These are phyloP conservation scores for Alentia gelatinosa DNA, from an alignment of 2,888 invertebrate genomes.

Conservation along the genomic window DNA sequence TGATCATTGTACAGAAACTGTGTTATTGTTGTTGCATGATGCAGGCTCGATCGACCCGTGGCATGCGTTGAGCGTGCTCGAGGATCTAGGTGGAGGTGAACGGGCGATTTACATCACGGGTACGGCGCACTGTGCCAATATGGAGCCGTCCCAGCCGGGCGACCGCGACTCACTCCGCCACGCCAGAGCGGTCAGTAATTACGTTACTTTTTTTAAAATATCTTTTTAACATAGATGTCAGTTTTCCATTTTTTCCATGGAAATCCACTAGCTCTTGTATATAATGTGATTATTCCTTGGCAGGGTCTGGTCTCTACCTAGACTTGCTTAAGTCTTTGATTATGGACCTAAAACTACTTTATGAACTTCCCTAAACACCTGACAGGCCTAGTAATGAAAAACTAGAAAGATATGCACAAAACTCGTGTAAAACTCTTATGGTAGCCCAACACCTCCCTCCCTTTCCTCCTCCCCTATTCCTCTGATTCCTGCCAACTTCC, in stretches of 20 bases:
- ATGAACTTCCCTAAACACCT: neutral
- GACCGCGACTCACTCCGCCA: slow-evolving; percentile 63
- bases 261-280: neutral
- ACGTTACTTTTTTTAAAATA: neutral
- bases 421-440: no score
- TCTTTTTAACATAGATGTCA: neutral
- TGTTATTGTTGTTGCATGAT: no score
- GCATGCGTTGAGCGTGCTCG: slow-evolving; percentile 70
- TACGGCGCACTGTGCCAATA: slow-evolving; percentile 72
- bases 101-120: slow-evolving; percentile 69
- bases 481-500: no score
- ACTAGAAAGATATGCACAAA: no score
- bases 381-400: no score
- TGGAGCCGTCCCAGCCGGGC: slow-evolving; percentile 58
- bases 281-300: neutral
- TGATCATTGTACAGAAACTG: no score
- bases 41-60: slow-evolving; percentile 72
- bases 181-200: slow-evolving; percentile 67
- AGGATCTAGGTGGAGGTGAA: slow-evolving; percentile 62
- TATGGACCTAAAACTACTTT: neutral
- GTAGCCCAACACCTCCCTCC: no score
- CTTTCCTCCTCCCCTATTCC: no score
- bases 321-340: neutral
- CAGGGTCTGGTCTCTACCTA: neutral
- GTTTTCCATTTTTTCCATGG: neutral